Percentiles rank a stretch among this genome's conserved stretches.
Conservation (phyloP, 2,113 vertebrate genomes). For the Dipodomys ordii region DNA sequence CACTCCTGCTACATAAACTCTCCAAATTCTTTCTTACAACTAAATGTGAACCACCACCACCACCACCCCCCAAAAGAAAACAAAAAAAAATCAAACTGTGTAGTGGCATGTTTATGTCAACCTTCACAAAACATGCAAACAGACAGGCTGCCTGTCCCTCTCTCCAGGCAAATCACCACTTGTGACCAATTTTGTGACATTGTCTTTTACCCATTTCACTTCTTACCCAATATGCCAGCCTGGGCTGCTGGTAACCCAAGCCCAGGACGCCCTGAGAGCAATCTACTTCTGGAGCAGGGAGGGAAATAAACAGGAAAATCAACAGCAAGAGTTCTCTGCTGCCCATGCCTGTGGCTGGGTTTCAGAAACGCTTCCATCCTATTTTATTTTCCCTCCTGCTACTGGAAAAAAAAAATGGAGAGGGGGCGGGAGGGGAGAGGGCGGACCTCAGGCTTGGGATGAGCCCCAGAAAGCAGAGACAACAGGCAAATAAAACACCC, state of each 20-base stretch:
- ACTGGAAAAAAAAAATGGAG: background rate
- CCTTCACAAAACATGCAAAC: constrained; percentile 43
- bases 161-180: constrained; percentile 27
- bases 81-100: background rate
- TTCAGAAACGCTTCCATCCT: background rate
- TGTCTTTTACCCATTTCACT: background rate
- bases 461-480: background rate
- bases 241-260: background rate
- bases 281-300: background rate
- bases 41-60: constrained; percentile 36
- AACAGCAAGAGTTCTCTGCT: background rate
- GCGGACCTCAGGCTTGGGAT: background rate
- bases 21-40: constrained; percentile 25
- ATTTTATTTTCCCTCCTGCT: background rate
- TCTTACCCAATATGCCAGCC: background rate
- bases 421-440: too few relatives aligned
- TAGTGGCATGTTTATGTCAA: background rate
- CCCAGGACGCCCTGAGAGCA: background rate
- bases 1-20: constrained; percentile 12
- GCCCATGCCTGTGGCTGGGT: background rate
- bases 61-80: background rate
- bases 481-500: constrained; percentile 5
- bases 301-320: background rate
- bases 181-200: background rate
- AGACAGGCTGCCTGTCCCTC: background rate